Evolutionary conservation across 2,113 vertebrate genomes (phyloP), one percentile per base, ranked within the genome.

Genomic region (Todiramphus chloris): DNA sequence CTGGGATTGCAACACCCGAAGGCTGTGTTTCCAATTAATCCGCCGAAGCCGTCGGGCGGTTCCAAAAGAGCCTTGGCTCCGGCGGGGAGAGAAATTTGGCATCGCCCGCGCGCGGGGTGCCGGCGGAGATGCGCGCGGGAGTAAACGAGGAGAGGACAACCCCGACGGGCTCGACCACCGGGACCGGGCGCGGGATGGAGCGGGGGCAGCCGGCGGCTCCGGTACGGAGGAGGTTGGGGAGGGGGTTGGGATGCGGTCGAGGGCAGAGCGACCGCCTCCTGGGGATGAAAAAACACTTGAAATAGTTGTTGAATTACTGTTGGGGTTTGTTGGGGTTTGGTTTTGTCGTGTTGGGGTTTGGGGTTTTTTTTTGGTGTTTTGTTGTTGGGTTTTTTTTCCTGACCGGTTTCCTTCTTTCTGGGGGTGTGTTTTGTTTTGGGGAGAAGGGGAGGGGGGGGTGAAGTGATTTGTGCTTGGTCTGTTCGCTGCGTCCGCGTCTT

Each of bases 11-110:
- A 94, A 97, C 97, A 97, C 96, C 89, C 93, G 0, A 28, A 53
- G 94, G 88, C 94, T 97, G 96, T 96, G 97, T 97, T 97, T 97
- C 97, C 95, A 97, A 97, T 97, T 97, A 97, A 94, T 81, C 91
- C 74, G 87, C 90, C 89, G 64, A 70, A 95, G 91, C 89, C 90
- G 74, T 96, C 94, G 81, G 87, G 78, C 76, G 4, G 94, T 96
- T 95, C 94, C 91, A 27, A 91, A 91, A 82, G 91, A 2, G 60
- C 79, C 1, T 75, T 91, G 91, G 93, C 94, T 97, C 83, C 80
- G 46, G 94, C 95, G 9, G 37, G 9, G 37, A 58, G 94, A 60
- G 94, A 51, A 75, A 69, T 64, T 91, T 95, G 97, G 96, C 95
- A 1, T 5, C 0, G 69, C 70, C 66, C 44, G 41, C 1, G 16